A percentile compares a stretch with the other conserved stretches of the same genome.
Conservation (phyloP, 1,140 invertebrate genomes). For the Pomacea maculata region DNA sequence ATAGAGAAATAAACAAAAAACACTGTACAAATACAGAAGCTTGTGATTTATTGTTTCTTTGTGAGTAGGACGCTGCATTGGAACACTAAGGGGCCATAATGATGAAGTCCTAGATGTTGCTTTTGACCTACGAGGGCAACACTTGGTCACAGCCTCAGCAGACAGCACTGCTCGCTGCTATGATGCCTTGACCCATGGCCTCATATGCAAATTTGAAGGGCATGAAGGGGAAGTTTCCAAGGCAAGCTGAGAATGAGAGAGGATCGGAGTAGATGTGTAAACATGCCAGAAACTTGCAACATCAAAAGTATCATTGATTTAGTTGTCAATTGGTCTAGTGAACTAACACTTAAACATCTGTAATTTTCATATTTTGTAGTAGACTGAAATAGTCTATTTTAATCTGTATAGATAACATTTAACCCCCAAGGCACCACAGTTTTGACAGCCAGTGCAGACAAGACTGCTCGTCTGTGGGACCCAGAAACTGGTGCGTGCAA, state of each 20-base stretch:
- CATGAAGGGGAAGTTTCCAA: conserved; percentile 82
- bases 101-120: conserved; percentile 81
- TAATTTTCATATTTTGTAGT: too few relatives aligned
- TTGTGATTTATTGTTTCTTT: neutral
- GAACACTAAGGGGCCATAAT: conserved; percentile 73
- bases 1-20: too few relatives aligned
- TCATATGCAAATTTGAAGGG: conserved; percentile 74
- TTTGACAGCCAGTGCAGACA: conserved; percentile 79
- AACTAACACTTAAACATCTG: neutral
- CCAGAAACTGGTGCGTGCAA: conserved; percentile 74
- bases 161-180: conserved; percentile 78
- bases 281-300: neutral
- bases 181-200: conserved; percentile 71
- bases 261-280: neutral
- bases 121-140: conserved; percentile 77
- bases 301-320: too few relatives aligned
- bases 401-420: conserved; percentile 74
- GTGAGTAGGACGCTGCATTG: conserved; percentile 68
- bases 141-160: conserved; percentile 77
- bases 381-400: too few relatives aligned
- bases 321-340: neutral
- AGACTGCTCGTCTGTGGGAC: conserved; percentile 80
- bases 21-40: too few relatives aligned
- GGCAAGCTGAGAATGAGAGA: conserved; percentile 57
- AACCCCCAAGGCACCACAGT: conserved; percentile 78